Conservation (phyloP, 2,888 invertebrate species). For the Cataglyphis livida region DNA sequence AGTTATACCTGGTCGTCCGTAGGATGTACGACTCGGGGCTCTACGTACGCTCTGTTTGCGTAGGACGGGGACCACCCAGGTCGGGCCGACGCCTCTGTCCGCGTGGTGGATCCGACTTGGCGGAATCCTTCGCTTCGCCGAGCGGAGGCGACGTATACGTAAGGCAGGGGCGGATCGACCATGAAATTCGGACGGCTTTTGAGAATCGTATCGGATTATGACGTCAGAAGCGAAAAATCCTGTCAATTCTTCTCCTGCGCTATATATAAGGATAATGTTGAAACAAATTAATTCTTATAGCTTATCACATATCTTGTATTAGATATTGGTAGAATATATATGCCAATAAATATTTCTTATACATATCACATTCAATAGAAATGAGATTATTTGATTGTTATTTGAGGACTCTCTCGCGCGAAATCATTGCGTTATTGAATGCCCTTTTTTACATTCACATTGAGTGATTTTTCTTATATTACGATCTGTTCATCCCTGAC, state of each 20-base stretch:
- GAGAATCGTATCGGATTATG: slow-evolving; percentile 17
- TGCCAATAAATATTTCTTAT: not conserved
- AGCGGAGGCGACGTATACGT: slow-evolving; percentile 59
- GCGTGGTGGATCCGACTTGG: slow-evolving; percentile 80
- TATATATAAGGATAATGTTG: not conserved
- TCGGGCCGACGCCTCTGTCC: slow-evolving; percentile 80
- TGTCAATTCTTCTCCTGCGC: not conserved
- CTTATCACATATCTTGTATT: not conserved
- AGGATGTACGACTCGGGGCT: slow-evolving; percentile 63
- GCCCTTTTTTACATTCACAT: not conserved
- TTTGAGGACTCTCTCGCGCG: not conserved
- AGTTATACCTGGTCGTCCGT: slow-evolving; percentile 48
- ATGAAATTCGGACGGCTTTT: slow-evolving; percentile 31
- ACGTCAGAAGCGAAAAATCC: slow-evolving; percentile 24
- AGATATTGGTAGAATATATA: not conserved
- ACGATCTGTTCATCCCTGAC: slow-evolving; percentile 25
- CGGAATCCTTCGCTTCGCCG: slow-evolving; percentile 76
- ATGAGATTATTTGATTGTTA: not conserved
- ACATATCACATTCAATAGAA: not conserved
- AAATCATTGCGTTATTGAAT: not conserved
- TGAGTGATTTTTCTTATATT: not conserved
- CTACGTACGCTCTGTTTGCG: slow-evolving; percentile 80
- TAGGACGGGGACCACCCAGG: slow-evolving; percentile 83
- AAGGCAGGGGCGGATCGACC: slow-evolving; percentile 45
- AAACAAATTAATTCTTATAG: not conserved